A percentile compares a stretch with the other conserved stretches of the same genome.
Evolutionary conservation across 2,888 invertebrate genomes (phyloP).

Genomic region (Leptinotarsa rubiginosa): DNA sequence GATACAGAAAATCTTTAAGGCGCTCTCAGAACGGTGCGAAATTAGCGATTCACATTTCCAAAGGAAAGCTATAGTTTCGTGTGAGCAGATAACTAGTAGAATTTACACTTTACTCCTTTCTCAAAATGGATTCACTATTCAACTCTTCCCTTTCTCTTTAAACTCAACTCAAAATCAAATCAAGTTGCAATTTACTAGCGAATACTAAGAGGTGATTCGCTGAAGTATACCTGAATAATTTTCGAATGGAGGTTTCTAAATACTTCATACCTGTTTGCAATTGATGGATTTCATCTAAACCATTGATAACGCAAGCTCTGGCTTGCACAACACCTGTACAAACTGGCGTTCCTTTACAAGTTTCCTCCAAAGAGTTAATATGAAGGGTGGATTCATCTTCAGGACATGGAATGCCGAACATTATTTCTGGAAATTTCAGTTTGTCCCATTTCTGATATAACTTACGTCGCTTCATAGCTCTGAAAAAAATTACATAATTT

Average conservation of each 20-base stretch:
- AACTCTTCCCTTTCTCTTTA: too few relatives aligned
- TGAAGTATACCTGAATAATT: too few relatives aligned
- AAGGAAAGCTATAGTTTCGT: too few relatives aligned
- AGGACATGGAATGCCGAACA: slow-evolving; percentile 55
- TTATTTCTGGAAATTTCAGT: slow-evolving; percentile 74
- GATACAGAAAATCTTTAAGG: too few relatives aligned
- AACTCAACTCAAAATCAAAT: too few relatives aligned
- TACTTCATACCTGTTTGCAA: slow-evolving; percentile 57
- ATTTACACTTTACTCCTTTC: too few relatives aligned
- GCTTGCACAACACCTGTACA: slow-evolving; percentile 77
- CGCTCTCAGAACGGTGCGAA: too few relatives aligned
- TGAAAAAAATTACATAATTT: slow-evolving; percentile 56
- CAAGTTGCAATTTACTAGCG: too few relatives aligned
- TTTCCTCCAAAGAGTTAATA: slow-evolving; percentile 32
- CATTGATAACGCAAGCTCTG: slow-evolving; percentile 78
- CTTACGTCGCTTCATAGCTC: slow-evolving; percentile 76
- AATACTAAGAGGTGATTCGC: too few relatives aligned
- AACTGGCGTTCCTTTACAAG: slow-evolving; percentile 74
- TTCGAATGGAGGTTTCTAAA: slow-evolving; percentile 12
- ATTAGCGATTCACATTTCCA: too few relatives aligned
- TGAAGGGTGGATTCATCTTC: slow-evolving; percentile 42
- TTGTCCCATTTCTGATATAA: slow-evolving; percentile 72
- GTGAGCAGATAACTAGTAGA: too few relatives aligned
- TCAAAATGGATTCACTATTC: too few relatives aligned
- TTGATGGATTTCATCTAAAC: slow-evolving; percentile 71